Conservation (phyloP, 2,888 invertebrate species). For the Heliconius ismenius region DNA sequence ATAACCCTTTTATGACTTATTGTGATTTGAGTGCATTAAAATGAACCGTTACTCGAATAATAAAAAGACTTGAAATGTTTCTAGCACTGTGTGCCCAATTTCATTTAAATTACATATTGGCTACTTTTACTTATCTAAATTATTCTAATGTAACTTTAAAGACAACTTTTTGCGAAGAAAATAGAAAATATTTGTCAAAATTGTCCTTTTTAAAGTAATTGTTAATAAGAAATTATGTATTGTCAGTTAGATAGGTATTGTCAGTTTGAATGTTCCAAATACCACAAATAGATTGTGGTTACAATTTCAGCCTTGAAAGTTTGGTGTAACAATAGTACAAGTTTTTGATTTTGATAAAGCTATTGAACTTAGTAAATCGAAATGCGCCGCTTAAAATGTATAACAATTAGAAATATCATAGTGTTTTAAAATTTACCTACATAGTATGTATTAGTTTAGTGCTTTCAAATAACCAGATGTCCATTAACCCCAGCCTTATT, state of each 20-base stretch:
- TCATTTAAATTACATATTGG: conserved; percentile 17
- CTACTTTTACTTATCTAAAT: conserved; percentile 18
- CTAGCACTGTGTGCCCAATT: conserved; percentile 17
- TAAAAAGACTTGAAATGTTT: conserved; percentile 43
- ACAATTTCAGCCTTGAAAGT: conserved; percentile 39
- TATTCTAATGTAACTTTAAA: not conserved
- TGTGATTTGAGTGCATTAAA: conserved; percentile 46
- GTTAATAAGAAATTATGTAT: no score
- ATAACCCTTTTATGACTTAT: conserved; percentile 46
- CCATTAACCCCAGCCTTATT: not conserved
- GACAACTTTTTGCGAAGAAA: not conserved
- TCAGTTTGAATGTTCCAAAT: conserved; percentile 22
- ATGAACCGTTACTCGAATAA: conserved; percentile 55
- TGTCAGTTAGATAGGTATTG: no score
- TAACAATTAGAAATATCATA: not conserved
- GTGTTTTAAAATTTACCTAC: not conserved
- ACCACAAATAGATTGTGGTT: conserved; percentile 31
- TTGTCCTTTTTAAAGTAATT: not conserved
- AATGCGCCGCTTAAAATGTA: not conserved
- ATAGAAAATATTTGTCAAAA: not conserved
- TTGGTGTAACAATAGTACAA: conserved; percentile 35
- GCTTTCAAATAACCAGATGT: not conserved
- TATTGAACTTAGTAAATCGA: conserved; percentile 16
- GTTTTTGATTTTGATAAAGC: conserved; percentile 29
- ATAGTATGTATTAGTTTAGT: not conserved